Conservation (phyloP, 2,113 vertebrate genomes). For the Ageneiosus marmoratus region DNA sequence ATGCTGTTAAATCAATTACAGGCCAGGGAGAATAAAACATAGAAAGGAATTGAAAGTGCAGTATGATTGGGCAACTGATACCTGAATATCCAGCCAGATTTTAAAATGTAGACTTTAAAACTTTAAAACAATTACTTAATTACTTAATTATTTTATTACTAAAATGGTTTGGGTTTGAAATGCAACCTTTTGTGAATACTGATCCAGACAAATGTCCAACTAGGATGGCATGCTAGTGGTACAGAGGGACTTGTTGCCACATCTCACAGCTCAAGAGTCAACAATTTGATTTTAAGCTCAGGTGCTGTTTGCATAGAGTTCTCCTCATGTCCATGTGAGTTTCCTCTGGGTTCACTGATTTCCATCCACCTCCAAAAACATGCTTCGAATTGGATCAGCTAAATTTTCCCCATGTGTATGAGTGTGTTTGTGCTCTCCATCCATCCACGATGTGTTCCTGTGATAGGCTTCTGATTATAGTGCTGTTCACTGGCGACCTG, state of each 20-base stretch:
- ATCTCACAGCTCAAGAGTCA: not conserved
- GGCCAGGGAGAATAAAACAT: not conserved
- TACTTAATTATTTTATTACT: not conserved
- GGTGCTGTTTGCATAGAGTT: not conserved
- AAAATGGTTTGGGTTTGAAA: not conserved
- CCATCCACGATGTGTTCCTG: not conserved
- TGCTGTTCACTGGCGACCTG: not conserved
- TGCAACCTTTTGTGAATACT: not conserved
- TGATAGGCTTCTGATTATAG: not conserved
- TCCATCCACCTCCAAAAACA: not conserved
- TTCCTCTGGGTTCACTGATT: not conserved
- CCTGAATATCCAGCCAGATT: too few relatives aligned
- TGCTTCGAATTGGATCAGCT: not conserved
- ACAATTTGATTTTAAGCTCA: not conserved
- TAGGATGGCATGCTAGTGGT: not conserved
- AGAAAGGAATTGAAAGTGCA: not conserved
- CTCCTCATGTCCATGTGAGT: not conserved
- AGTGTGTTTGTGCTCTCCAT: not conserved
- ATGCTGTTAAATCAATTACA: not conserved
- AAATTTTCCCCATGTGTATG: not conserved
- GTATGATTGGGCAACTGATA: not conserved
- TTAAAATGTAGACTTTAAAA: too few relatives aligned
- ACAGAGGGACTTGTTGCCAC: not conserved
- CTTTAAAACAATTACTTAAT: not conserved
- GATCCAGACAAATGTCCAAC: not conserved